phyloP scores from a whole-genome alignment of 2,113 vertebrate genomes.

The Ondatra zibethicus region DNA sequence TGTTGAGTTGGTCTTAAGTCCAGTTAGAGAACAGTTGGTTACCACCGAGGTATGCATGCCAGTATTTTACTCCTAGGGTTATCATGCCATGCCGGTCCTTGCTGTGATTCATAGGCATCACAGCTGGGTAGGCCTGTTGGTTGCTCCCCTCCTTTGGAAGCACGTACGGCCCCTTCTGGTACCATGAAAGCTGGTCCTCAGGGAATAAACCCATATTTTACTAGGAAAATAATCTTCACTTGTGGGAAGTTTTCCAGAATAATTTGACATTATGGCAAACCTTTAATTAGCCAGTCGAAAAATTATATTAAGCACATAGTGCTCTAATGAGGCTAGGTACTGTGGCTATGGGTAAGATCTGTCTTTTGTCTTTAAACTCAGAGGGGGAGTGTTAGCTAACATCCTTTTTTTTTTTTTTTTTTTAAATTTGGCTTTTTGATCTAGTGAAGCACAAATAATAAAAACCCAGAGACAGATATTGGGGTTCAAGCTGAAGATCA shows the following conservation, averaged over 20 bases:
- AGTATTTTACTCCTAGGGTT: not conserved
- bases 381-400: not conserved
- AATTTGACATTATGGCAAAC: not conserved
- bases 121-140: not conserved
- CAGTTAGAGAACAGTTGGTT: not conserved
- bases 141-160: not conserved
- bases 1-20: not conserved
- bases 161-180: not conserved
- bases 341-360: not conserved
- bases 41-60: not conserved
- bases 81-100: not conserved
- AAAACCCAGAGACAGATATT: no score
- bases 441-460: no score
- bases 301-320: not conserved
- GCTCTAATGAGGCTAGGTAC: not conserved
- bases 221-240: not conserved
- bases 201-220: not conserved
- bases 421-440: not conserved
- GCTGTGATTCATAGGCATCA: not conserved
- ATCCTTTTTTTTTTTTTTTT: not conserved
- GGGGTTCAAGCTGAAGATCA: no score
- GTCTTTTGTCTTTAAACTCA: not conserved
- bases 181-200: not conserved
- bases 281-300: not conserved
- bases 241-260: slow-evolving; percentile 29